A percentile compares a stretch with the other conserved stretches of the same genome.
phyloP scores from a whole-genome alignment of 2,888 invertebrate genomes.

The Agonum fuliginosum region DNA sequence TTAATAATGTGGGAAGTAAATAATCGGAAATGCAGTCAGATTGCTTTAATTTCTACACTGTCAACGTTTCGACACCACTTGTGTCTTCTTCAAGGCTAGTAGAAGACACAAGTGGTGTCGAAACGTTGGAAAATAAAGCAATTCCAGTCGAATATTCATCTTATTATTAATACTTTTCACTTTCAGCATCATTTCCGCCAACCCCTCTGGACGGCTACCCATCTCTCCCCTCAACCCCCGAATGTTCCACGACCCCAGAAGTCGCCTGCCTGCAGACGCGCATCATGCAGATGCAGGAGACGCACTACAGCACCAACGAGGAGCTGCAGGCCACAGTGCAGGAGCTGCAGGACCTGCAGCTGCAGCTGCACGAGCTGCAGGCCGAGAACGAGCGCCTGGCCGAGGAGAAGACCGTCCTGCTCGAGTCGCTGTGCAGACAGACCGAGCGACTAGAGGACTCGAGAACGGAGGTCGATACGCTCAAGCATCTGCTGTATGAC shows the following conservation, averaged over 20 bases:
- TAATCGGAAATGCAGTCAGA: no score
- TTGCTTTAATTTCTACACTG: no score
- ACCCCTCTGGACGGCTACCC: no score
- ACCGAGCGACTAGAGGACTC: conserved; percentile 94
- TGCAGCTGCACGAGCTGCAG: conserved; percentile 89
- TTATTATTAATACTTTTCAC: no score
- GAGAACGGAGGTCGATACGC: conserved; percentile 87
- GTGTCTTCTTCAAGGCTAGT: no score
- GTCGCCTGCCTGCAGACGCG: conserved; percentile 95
- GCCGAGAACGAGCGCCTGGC: conserved; percentile 90
- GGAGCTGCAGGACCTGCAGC: conserved; percentile 92
- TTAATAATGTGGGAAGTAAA: no score
- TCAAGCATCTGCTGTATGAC: conserved; percentile 85
- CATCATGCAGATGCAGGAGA: conserved; percentile 94
- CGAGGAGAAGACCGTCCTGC: conserved; percentile 91
- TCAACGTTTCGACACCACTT: no score
- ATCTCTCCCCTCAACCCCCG: no score
- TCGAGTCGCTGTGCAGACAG: conserved; percentile 93
- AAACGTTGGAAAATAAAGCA: no score
- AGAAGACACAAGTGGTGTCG: no score
- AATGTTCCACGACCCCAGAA: conserved; percentile 88
- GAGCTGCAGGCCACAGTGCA: conserved; percentile 95
- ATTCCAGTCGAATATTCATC: no score
- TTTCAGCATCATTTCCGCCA: no score
- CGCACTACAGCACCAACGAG: conserved; percentile 91